Base-by-base conservation (phyloP, 2,888 invertebrate genomes). In the Periphyllus acericola region DNA sequence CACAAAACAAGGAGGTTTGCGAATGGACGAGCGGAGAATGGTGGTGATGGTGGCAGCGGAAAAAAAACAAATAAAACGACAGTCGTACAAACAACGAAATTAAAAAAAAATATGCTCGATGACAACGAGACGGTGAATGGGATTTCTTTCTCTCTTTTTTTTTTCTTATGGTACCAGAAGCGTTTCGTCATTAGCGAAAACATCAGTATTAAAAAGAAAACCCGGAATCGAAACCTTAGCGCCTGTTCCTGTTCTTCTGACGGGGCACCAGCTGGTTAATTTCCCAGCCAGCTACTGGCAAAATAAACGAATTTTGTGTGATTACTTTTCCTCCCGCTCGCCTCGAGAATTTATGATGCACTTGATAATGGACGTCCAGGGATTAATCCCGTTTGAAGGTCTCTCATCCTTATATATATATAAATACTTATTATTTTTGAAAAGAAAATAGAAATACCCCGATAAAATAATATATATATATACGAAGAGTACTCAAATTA, bases 271-370 rank as follows among this genome's bases (percentile, higher is more conserved):
- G 75, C 60, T 83, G 83, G 55, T 83, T 83, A 83, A 75, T 75
- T 83, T 83, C 83, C 75, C 83, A 83, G 40, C 68, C 29, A 29
- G 29, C 76, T 60, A 76, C 40, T 52, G 55, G 46, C 11, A 40
- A 75, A 83, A 83, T 75, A 83, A 83, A 83, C 83, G 83, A 83
- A 75, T 83, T 83, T 83, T 29, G 83, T 55, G 66, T 75, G 75
- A 83, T 83, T 83, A 83, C 75, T 74, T 74, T 75, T 83, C 60
- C 29, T 36, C 11, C 34, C 52, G 29, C 81, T 46, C 68, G 6
- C 55, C 40, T 21, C 66, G 55, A 75, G 55, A 75, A 83, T 83
- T 83, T 83, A 83, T 75, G 75, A 75, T 75, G 75, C 40, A 66
- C 66, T 83, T 75, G 66, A 74, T 83, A 83, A 75, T 75, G 66